phyloP scores from a whole-genome alignment of 2,113 vertebrate species.

The Gracilinanus agilis region DNA sequence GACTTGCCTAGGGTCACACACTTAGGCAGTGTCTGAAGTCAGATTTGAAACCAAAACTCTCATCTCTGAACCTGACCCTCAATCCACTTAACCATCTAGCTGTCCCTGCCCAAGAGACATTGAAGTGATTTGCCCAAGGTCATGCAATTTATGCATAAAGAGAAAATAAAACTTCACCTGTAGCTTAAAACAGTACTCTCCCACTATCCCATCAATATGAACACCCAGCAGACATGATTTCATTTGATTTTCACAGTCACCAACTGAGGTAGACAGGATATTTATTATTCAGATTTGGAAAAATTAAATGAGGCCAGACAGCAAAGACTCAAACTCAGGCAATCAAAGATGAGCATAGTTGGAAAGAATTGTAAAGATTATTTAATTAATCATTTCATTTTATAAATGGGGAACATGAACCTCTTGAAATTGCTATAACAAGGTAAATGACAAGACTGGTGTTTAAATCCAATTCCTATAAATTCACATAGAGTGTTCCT shows the following conservation, averaged over 20 bases:
- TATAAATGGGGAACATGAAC: not conserved
- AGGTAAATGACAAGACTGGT: not conserved
- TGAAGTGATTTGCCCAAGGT: not conserved
- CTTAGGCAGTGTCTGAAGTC: too few relatives aligned
- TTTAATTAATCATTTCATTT: not conserved
- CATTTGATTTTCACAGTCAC: not conserved
- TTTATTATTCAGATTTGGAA: not conserved
- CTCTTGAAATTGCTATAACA: rapidly evolving
- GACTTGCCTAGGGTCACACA: too few relatives aligned
- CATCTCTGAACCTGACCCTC: too few relatives aligned
- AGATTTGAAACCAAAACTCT: too few relatives aligned
- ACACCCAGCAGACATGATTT: not conserved
- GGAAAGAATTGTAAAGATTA: not conserved
- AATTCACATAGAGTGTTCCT: not conserved
- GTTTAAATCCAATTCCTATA: not conserved
- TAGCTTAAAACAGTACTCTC: not conserved
- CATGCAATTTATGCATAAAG: not conserved
- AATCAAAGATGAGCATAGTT: not conserved
- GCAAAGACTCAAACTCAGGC: not conserved
- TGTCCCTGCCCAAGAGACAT: not conserved
- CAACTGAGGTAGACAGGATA: not conserved
- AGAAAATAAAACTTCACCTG: not conserved
- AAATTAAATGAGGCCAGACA: not conserved
- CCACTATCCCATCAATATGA: not conserved
- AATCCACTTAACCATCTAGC: too few relatives aligned